A percentile compares a stretch with the other conserved stretches of the same genome.
phyloP scores from a whole-genome alignment of 2,113 vertebrate genomes.

The Eleginops maclovinus region DNA sequence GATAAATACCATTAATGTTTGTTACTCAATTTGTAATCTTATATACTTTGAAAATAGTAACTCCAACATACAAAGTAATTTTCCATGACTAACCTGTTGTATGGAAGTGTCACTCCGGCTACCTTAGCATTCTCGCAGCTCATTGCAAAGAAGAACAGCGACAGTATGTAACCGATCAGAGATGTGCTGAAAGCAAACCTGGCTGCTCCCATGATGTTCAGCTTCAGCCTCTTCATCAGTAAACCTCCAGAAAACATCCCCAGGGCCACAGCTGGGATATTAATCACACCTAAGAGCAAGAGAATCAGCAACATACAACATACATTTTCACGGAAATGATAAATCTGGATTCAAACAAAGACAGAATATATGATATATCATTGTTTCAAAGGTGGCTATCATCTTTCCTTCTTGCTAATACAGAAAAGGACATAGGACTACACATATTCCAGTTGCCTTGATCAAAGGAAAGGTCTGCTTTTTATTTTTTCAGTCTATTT shows the following conservation, averaged over 20 bases:
- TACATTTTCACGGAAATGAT: neutral
- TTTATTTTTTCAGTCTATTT: neutral
- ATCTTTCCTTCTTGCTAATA: neutral
- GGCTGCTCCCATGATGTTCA: conserved; percentile 88
- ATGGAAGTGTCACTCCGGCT: conserved; percentile 91
- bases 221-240: conserved; percentile 94
- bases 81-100: conserved; percentile 86
- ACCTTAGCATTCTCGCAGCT: conserved; percentile 89
- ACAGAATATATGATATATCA: neutral
- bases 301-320: neutral
- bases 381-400: neutral
- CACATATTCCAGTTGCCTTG: neutral
- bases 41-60: neutral
- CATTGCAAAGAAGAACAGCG: conserved; percentile 84
- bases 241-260: conserved; percentile 93
- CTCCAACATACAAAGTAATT: neutral
- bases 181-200: conserved; percentile 85
- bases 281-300: conserved; percentile 87
- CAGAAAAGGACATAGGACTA: neutral
- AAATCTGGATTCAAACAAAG: neutral
- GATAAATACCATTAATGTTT: neutral
- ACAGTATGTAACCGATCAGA: conserved; percentile 85
- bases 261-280: conserved; percentile 89
- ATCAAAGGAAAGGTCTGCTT: conserved; percentile 5
- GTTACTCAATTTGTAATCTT: neutral